Evolutionary conservation across 2,797 vertebrate genomes (phyloP).

Genomic region (Anguilla anguilla): DNA sequence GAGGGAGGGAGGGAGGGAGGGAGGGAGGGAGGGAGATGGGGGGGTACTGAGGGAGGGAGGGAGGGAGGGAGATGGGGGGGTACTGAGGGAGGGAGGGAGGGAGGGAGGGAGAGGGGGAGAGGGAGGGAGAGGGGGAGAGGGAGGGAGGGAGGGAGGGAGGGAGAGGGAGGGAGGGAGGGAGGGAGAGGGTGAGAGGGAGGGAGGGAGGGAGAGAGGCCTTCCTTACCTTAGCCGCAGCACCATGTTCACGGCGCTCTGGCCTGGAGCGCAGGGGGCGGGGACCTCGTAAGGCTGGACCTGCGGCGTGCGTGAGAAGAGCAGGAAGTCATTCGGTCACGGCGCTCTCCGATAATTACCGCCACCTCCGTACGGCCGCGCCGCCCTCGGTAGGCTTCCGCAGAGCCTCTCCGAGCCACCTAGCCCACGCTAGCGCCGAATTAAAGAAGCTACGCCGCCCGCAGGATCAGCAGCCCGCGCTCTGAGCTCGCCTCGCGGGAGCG

Average conservation of each 20-base stretch:
- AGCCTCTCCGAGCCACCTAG: background rate
- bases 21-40: background rate
- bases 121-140: too few relatives aligned
- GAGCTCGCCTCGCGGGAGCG: background rate
- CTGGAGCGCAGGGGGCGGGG: background rate
- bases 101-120: background rate
- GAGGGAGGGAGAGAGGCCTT: background rate
- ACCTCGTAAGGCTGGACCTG: background rate
- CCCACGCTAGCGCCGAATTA: conserved; percentile 2
- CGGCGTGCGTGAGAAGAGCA: background rate
- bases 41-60: too few relatives aligned
- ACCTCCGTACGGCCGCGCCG: background rate
- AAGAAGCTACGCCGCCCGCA: background rate
- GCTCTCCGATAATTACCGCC: background rate
- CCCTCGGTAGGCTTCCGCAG: background rate
- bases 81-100: background rate
- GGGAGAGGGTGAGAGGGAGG: too few relatives aligned
- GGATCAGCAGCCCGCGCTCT: background rate
- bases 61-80: too few relatives aligned
- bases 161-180: background rate
- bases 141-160: too few relatives aligned
- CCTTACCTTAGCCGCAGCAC: background rate
- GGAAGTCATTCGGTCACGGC: background rate
- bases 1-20: too few relatives aligned
- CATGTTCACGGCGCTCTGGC: background rate